Percentiles rank a stretch among this genome's conserved stretches.
phyloP scores from a whole-genome alignment of 2,888 invertebrate genomes.

The Noctua comes region DNA sequence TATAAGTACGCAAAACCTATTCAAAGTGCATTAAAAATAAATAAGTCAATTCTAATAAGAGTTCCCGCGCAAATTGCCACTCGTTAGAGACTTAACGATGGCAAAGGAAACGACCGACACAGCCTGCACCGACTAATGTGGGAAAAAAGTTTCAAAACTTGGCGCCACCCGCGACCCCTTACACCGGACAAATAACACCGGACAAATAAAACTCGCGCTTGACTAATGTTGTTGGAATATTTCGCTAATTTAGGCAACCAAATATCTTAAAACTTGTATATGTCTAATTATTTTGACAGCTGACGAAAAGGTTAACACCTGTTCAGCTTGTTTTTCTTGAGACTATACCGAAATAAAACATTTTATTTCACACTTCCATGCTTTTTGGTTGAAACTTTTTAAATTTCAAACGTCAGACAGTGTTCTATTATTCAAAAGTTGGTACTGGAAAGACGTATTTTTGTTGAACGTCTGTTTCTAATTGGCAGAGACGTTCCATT shows the following conservation, averaged over 20 bases:
- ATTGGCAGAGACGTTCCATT: slow-evolving; percentile 56
- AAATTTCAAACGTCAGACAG: slow-evolving; percentile 46
- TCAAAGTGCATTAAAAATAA: slow-evolving; percentile 39
- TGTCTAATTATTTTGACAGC: slow-evolving; percentile 8
- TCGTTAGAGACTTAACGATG: slow-evolving; percentile 72
- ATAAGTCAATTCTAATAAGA: slow-evolving; percentile 67
- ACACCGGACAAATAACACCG: slow-evolving; percentile 38
- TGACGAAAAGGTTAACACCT: slow-evolving; percentile 6
- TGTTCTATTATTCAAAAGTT: slow-evolving; percentile 58
- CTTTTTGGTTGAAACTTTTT: slow-evolving; percentile 24
- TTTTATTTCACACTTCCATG: slow-evolving; percentile 1
- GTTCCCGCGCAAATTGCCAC: slow-evolving; percentile 72
- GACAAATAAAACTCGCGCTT: slow-evolving; percentile 36
- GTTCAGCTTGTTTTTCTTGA: slow-evolving; percentile 15
- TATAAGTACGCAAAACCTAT: slow-evolving; percentile 4
- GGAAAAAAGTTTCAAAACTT: slow-evolving; percentile 70
- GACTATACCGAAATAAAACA: neutral
- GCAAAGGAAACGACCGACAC: slow-evolving; percentile 71
- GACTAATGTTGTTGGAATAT: slow-evolving; percentile 1
- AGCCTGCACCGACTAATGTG: slow-evolving; percentile 72
- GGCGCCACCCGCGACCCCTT: slow-evolving; percentile 30
- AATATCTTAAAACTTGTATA: neutral
- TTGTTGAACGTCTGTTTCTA: slow-evolving; percentile 47
- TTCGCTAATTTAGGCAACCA: slow-evolving; percentile 1
- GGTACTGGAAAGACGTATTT: slow-evolving; percentile 34